Percentiles rank a stretch among this genome's conserved stretches.
These are phyloP conservation scores for Calidris pygmaea DNA, from an alignment of 2,113 vertebrate species.

Conservation along the genomic window DNA sequence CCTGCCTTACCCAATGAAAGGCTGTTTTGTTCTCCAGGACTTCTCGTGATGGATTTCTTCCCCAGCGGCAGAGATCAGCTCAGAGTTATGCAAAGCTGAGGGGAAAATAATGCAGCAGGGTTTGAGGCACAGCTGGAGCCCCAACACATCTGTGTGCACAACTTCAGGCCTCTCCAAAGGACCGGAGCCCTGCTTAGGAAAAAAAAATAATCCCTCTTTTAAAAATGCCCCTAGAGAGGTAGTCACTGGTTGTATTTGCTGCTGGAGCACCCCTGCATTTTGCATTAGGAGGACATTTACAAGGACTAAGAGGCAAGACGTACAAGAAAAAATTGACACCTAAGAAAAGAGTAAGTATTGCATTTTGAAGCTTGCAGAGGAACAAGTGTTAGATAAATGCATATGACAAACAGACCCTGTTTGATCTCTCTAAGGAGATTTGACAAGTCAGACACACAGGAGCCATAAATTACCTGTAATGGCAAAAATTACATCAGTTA, in stretches of 20 bases:
- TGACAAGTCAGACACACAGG: slow-evolving; percentile 61
- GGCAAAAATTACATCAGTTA: slow-evolving; percentile 65
- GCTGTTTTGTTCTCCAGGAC: background rate
- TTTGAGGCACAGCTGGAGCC: slow-evolving; percentile 36
- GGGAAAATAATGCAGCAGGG: slow-evolving; percentile 31
- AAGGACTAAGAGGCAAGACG: slow-evolving; percentile 15
- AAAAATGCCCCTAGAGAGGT: slow-evolving; percentile 33
- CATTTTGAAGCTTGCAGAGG: slow-evolving; percentile 33
- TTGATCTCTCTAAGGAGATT: slow-evolving; percentile 67
- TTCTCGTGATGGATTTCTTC: background rate
- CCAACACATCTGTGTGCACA: background rate
- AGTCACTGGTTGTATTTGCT: slow-evolving; percentile 27
- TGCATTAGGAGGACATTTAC: slow-evolving; percentile 54
- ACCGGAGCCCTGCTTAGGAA: slow-evolving; percentile 1
- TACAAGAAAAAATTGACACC: slow-evolving; percentile 44
- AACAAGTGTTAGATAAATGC: slow-evolving; percentile 49
- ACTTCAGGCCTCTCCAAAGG: slow-evolving; percentile 31
- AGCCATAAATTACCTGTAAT: slow-evolving; percentile 68
- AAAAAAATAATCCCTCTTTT: slow-evolving; percentile 33
- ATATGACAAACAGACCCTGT: slow-evolving; percentile 40
- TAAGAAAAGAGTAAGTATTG: slow-evolving; percentile 56
- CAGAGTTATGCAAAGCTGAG: background rate
- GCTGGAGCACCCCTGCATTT: slow-evolving; percentile 27
- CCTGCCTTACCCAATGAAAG: background rate
- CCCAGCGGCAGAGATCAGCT: background rate